phyloP scores from a whole-genome alignment of 1,140 invertebrate species.

The Dermatophagoides farinae region DNA sequence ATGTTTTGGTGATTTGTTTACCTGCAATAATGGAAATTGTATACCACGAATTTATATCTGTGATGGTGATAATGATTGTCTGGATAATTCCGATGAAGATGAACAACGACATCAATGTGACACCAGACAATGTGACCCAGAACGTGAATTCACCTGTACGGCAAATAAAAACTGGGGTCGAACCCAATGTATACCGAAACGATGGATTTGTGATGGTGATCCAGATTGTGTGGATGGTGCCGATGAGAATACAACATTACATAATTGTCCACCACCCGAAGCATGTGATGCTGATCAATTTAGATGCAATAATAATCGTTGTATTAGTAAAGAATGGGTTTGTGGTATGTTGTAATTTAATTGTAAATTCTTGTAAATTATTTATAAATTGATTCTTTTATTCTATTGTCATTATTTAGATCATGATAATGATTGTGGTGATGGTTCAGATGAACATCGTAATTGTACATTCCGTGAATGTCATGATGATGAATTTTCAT shows the following conservation, averaged over 20 bases:
- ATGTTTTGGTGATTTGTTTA: slow-evolving; percentile 82
- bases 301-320: slow-evolving; percentile 68
- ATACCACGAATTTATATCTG: slow-evolving; percentile 92
- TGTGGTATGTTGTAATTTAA: slow-evolving; percentile 29
- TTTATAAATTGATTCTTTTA: background rate
- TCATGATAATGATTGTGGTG: slow-evolving; percentile 78
- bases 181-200: slow-evolving; percentile 73
- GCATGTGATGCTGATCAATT: slow-evolving; percentile 70
- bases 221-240: slow-evolving; percentile 87
- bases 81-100: slow-evolving; percentile 78
- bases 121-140: slow-evolving; percentile 68
- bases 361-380: background rate
- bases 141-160: slow-evolving; percentile 71
- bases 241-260: slow-evolving; percentile 70
- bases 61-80: slow-evolving; percentile 61
- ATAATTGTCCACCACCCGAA: slow-evolving; percentile 52
- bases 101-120: slow-evolving; percentile 61
- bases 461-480: slow-evolving; percentile 40
- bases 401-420: slow-evolving; percentile 84
- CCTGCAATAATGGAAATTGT: slow-evolving; percentile 89
- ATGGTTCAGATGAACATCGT: slow-evolving; percentile 23
- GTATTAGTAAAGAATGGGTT: slow-evolving; percentile 44
- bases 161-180: slow-evolving; percentile 74
- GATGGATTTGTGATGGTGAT: slow-evolving; percentile 88
- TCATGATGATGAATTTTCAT: slow-evolving; percentile 53